Base-by-base conservation (phyloP, 2,888 invertebrate genomes). In the Cephus pulcher region DNA sequence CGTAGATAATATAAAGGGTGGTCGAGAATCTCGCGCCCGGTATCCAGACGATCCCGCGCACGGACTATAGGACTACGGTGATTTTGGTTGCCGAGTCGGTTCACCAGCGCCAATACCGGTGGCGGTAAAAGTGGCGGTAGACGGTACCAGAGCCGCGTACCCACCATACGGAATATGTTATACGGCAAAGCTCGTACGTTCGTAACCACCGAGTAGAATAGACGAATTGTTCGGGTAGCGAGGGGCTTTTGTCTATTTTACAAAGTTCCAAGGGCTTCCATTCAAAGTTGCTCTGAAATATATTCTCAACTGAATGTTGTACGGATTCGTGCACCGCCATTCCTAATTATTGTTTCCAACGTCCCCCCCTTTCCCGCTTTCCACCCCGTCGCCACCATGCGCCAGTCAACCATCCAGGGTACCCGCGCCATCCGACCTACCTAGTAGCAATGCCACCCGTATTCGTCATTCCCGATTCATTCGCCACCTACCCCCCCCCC, bases 161-260 rank as follows among this genome's bases (percentile, higher is more conserved):
- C 30, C 74, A 23, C 35, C 84, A 85, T 82, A 85, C 85, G 88
- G 87, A 89, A 89, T 88, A 89, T 88, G 87, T 89, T 87, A 86
- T 87, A 87, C 82, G 87, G 83, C 83, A 83, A 88, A 89, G 88
- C 88, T 88, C 88, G 88, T 86, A 88, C 88, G 88, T 85, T 89
- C 87, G 88, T 87, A 87, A 88, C 88, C 86, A 86, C 84, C 86
- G 84, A 86, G 88, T 85, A 89, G 89, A 89, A 90, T 89, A 88
- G 89, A 90, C 87, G 89, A 90, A 89, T 89, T 89, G 89, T 89
- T 89, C 87, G 88, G 88, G 87, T 85, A 87, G 84, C 88, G 83
- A 83, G 88, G 88, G 88, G 89, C 90, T 90, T 90, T 90, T 90
- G 90, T 90, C 90, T 90, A 89, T 90, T 90, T 89, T 89, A 89